phyloP scores from a whole-genome alignment of 2,113 vertebrate species.

The Rhagologus leucostigma region DNA sequence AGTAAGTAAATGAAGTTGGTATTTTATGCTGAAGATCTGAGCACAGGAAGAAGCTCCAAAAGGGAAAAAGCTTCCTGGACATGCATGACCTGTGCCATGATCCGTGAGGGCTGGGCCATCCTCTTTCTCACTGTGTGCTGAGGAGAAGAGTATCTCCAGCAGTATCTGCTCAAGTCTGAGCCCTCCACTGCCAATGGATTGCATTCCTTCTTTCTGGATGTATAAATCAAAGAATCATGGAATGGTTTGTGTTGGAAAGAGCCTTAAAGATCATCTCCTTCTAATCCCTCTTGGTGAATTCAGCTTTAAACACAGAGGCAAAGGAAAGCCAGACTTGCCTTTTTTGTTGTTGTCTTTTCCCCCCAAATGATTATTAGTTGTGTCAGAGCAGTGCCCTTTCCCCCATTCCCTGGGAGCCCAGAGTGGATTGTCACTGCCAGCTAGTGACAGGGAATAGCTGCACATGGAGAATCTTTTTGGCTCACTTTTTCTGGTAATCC shows the following conservation, averaged over 20 bases:
- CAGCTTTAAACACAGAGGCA: not conserved
- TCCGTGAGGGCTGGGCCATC: fast-evolving
- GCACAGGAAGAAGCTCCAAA: not conserved
- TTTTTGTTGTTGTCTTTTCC: not conserved
- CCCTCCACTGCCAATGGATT: fast-evolving
- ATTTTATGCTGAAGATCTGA: not conserved
- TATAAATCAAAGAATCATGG: not conserved
- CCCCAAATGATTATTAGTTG: not conserved
- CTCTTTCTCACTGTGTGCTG: not conserved
- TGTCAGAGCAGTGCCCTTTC: not conserved
- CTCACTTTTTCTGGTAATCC: not conserved
- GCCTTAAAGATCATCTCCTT: not conserved
- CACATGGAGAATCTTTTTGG: not conserved
- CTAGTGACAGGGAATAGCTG: not conserved
- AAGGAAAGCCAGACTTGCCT: not conserved
- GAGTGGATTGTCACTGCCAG: not conserved
- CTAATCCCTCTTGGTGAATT: too few relatives aligned
- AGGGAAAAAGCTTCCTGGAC: not conserved
- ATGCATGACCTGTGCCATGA: fast-evolving
- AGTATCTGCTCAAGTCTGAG: not conserved
- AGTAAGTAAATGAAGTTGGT: not conserved
- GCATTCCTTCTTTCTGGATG: not conserved
- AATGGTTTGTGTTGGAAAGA: not conserved
- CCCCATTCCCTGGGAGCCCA: not conserved
- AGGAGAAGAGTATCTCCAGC: fast-evolving